Base-by-base conservation (phyloP, 2,888 invertebrate genomes). In the Achlya flavicornis region DNA sequence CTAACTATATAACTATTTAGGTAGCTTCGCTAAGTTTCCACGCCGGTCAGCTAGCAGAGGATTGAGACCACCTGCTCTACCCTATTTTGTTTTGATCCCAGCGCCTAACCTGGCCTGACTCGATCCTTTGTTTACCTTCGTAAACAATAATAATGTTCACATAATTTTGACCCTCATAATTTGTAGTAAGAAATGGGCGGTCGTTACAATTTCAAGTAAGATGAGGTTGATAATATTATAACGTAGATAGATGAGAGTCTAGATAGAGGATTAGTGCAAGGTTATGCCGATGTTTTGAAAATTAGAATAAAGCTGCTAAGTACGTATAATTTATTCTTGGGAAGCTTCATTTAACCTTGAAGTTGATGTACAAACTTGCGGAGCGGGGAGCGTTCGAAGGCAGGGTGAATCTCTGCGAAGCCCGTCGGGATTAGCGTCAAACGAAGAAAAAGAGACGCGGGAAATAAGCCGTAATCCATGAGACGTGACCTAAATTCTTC, bases 361-460 rank as follows among this genome's bases (percentile, higher is more conserved):
- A 78, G 75, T 78, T 82, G 81, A 81, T 80, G 79, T 80, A 79
- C 72, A 60, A 61, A 70, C 19, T 69, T 73, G 72, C 73, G 76
- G 75, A 75, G 74, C 67, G 74, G 71, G 74, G 72, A 75, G 72
- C 75, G 77, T 75, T 73, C 71, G 79, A 71, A 72, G 78, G 80
- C 79, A 75, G 77, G 78, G 79, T 83, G 87, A 89, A 90, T 89
- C 89, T 88, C 85, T 79, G 85, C 87, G 83, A 83, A 86, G 81
- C 88, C 85, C 89, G 79, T 67, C 79, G 88, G 92, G 92, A 92
- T 92, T 91, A 91, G 85, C 90, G 90, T 88, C 92, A 90, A 91
- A 91, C 91, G 92, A 90, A 91, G 91, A 92, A 91, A 92, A 92
- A 91, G 90, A 86, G 90, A 88, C 88, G 89, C 89, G 86, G 87